phyloP scores from a whole-genome alignment of 2,888 invertebrate genomes.

The Serrognathus titanus region DNA sequence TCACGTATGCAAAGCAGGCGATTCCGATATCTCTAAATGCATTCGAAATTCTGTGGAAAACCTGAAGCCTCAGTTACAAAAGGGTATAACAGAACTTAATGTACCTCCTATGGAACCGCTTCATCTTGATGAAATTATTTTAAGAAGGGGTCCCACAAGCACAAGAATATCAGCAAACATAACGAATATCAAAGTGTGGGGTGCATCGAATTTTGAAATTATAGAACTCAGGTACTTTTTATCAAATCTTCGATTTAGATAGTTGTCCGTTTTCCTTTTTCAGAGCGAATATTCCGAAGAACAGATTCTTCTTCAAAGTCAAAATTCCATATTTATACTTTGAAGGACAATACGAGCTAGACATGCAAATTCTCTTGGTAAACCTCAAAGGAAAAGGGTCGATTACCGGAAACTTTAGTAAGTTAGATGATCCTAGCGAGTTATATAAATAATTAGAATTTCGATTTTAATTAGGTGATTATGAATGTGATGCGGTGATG shows the following conservation, averaged over 20 bases:
- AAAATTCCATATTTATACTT: conserved; percentile 59
- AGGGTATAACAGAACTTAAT: conserved; percentile 65
- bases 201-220: conserved; percentile 59
- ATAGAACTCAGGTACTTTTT: conserved; percentile 51
- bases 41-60: conserved; percentile 50
- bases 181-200: conserved; percentile 58
- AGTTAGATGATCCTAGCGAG: conserved; percentile 35
- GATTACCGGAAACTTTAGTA: conserved; percentile 65
- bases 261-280: conserved; percentile 32
- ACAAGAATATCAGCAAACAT: conserved; percentile 56
- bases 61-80: conserved; percentile 50
- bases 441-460: too few relatives aligned
- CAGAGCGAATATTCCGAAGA: conserved; percentile 60
- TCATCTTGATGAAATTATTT: conserved; percentile 58
- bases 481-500: conserved; percentile 62
- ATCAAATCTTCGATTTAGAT: not conserved
- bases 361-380: conserved; percentile 62
- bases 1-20: conserved; percentile 53
- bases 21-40: conserved; percentile 52
- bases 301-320: conserved; percentile 61
- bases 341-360: conserved; percentile 66
- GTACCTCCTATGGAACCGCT: conserved; percentile 66
- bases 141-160: conserved; percentile 56
- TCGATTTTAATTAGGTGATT: conserved; percentile 53
- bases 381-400: conserved; percentile 63